These are phyloP conservation scores for Notoglanidium macrostoma DNA, from an alignment of 2,797 vertebrate species.

Conservation along the genomic window DNA sequence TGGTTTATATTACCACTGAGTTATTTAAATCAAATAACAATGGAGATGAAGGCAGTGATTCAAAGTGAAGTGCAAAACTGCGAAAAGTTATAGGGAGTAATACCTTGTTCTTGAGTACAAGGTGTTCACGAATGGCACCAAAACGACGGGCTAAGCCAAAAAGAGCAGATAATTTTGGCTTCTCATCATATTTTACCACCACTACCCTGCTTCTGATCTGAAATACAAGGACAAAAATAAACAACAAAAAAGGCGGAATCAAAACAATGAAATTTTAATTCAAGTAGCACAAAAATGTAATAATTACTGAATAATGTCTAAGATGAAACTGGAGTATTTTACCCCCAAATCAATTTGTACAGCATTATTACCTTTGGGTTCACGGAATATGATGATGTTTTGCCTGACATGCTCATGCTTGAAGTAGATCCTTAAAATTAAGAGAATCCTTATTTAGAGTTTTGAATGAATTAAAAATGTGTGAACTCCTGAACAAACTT, in stretches of 20 bases:
- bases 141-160: slow-evolving; percentile 71
- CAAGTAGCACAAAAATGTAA: not conserved
- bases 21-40: not conserved
- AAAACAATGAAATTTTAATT: not conserved
- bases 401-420: slow-evolving; percentile 57
- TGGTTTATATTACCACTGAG: not conserved
- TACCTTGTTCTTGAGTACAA: slow-evolving; percentile 80
- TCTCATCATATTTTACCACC: slow-evolving; percentile 75
- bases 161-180: slow-evolving; percentile 69
- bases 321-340: not conserved
- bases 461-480: too few species aligned
- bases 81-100: not conserved
- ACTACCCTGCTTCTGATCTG: slow-evolving; percentile 77
- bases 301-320: not conserved
- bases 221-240: not conserved
- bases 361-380: slow-evolving; percentile 64
- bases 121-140: slow-evolving; percentile 71
- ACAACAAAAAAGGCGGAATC: not conserved
- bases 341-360: not conserved
- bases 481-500: not conserved
- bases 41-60: not conserved
- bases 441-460: not conserved
- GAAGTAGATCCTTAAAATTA: slow-evolving; percentile 57
- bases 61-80: not conserved
- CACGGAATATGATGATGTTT: slow-evolving; percentile 48